Conservation (phyloP, 2,888 invertebrate species). For the Microdon myrmicae region DNA sequence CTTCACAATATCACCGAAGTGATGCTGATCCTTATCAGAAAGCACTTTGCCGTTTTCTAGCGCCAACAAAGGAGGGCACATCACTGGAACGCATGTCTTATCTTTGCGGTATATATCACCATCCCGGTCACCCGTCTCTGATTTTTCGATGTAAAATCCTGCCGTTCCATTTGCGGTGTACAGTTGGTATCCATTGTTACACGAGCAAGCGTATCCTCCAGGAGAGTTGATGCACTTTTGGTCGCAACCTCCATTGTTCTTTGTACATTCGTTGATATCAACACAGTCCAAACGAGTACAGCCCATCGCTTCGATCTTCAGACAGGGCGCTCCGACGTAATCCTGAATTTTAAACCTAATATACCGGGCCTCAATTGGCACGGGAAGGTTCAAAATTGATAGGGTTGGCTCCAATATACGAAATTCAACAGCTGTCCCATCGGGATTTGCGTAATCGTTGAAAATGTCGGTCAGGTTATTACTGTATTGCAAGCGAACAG, state of each 20-base stretch:
- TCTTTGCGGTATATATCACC: slow-evolving; percentile 90
- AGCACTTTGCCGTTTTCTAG: slow-evolving; percentile 89
- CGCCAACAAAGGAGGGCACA: slow-evolving; percentile 81
- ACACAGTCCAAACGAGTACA: slow-evolving; percentile 89
- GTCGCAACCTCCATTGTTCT: slow-evolving; percentile 90
- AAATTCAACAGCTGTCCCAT: slow-evolving; percentile 93
- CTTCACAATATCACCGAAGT: slow-evolving; percentile 88
- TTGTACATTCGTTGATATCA: slow-evolving; percentile 88
- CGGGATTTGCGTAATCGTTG: slow-evolving; percentile 91
- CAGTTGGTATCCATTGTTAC: slow-evolving; percentile 91
- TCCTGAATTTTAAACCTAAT: slow-evolving; percentile 87
- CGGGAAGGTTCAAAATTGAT: slow-evolving; percentile 89
- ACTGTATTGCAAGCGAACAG: slow-evolving; percentile 85
- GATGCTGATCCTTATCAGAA: slow-evolving; percentile 83
- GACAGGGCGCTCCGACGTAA: slow-evolving; percentile 87
- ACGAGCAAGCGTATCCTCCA: slow-evolving; percentile 87
- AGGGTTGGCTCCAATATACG: slow-evolving; percentile 88
- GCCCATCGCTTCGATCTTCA: slow-evolving; percentile 92
- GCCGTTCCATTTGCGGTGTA: slow-evolving; percentile 90
- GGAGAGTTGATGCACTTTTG: slow-evolving; percentile 92
- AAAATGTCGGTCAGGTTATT: slow-evolving; percentile 89
- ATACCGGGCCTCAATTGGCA: slow-evolving; percentile 91
- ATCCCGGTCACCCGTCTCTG: slow-evolving; percentile 87
- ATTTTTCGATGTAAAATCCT: slow-evolving; percentile 80
- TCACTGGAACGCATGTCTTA: slow-evolving; percentile 93